phyloP scores from a whole-genome alignment of 2,888 invertebrate genomes.

The Hirudinaria manillensis region DNA sequence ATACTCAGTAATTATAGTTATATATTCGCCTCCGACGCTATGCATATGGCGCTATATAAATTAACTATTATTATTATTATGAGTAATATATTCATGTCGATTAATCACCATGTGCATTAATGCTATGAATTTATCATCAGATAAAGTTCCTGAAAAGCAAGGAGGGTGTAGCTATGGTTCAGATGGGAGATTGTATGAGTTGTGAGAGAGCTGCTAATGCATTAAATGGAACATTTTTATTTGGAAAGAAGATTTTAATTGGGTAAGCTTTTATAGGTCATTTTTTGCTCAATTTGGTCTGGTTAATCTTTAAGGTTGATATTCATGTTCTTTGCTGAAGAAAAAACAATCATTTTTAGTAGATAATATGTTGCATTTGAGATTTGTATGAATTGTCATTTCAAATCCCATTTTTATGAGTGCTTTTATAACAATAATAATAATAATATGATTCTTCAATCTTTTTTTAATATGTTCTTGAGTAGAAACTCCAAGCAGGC shows the following conservation, averaged over 20 bases:
- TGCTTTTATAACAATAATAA: neutral
- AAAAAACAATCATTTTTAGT: neutral
- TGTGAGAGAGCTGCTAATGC: slow-evolving; percentile 91
- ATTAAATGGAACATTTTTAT: slow-evolving; percentile 79
- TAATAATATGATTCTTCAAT: no score
- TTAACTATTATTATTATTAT: no score
- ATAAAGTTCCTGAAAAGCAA: slow-evolving; percentile 96
- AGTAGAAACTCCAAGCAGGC: slow-evolving; percentile 52
- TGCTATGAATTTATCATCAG: slow-evolving; percentile 53
- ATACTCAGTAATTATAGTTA: no score
- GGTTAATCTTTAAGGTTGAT: neutral
- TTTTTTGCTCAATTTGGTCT: no score
- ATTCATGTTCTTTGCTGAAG: neutral
- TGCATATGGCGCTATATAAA: no score
- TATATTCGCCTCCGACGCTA: no score
- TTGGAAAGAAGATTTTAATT: slow-evolving; percentile 70
- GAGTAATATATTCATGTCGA: neutral
- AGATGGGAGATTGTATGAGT: slow-evolving; percentile 91
- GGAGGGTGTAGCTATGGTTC: slow-evolving; percentile 97
- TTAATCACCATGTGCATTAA: neutral
- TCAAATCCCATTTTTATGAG: neutral
- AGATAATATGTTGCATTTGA: neutral
- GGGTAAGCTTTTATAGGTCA: slow-evolving; percentile 54
- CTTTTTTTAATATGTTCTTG: slow-evolving; percentile 12
- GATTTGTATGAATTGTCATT: neutral